Evolutionary conservation across 2,888 invertebrate species (phyloP), one percentile per base, ranked within the genome.

Genomic region (Drosophila subquinaria): DNA sequence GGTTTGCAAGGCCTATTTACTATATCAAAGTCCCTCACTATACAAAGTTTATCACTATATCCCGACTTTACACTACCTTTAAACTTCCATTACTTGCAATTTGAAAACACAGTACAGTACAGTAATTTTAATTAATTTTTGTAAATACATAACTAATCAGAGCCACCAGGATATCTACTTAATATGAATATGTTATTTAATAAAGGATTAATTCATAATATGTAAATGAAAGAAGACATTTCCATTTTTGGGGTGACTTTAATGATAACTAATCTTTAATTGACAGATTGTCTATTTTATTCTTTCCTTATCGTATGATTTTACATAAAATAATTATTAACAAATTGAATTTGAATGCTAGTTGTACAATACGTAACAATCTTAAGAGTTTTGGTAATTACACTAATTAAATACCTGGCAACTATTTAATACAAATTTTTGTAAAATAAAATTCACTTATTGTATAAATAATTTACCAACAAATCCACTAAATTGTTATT

Each of bases 391-490:
- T 27, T 9, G 11, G 27, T 23, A 27, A 11, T 33, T 70, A 57
- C 52, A 50, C 51, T 59, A 69, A 48, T 48, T 36, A 1, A 50
- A 53, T 64, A 45, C 48, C 56, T 73, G 35, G 10, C 42, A 23
- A 59, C 38, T 72, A 52, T 38, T 52, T 4, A 23, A 56, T 40
- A 6, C 11, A 55, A 55, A 30, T 48, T 1, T 36, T 50, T 42
- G 5, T 48, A 57, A 57, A 61, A 62, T 33, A 66, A 47, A 52
- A 42, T 35, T 66, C 40, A 40, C 48, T 57, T 73, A 70, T 27
- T 43, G 61, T 68, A 45, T 53, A 72, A 78, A 63, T 64, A 59
- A 69, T 79, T 81, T 69, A 76, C 70, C 78, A 81, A 73, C 60
- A 69, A 80, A 69, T 72, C 63, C 63, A 71, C 73, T 76, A 83